phyloP scores from a whole-genome alignment of 1,140 invertebrate genomes.

The Scaptomyza pallida region DNA sequence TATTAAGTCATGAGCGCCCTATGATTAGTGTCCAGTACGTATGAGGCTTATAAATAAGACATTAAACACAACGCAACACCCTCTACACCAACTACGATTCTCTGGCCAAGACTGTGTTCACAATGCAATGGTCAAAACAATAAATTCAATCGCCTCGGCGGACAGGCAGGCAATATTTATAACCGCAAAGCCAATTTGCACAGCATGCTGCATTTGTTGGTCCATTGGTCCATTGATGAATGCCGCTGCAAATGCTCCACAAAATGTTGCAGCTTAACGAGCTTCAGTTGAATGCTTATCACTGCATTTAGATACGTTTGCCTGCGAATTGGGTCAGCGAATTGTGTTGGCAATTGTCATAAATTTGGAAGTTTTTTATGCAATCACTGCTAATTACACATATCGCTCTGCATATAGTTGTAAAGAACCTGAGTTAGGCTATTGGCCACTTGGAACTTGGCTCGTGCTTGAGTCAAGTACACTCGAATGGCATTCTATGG shows the following conservation, averaged over 20 bases:
- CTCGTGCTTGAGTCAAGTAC: conserved; percentile 44
- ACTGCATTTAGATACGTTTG: conserved; percentile 41
- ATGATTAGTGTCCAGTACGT: conserved; percentile 71
- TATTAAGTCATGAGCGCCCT: conserved; percentile 62
- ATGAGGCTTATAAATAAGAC: conserved; percentile 62
- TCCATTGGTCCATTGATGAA: conserved; percentile 52
- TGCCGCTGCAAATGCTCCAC: conserved; percentile 35
- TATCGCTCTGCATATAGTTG: conserved; percentile 37
- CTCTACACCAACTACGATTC: conserved; percentile 15
- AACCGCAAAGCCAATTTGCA: conserved; percentile 65
- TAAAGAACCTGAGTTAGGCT: conserved; percentile 14
- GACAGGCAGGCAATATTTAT: conserved; percentile 41
- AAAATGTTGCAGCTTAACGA: conserved; percentile 33
- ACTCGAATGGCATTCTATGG: conserved; percentile 25
- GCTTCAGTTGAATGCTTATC: conserved; percentile 43
- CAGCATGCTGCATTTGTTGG: conserved; percentile 57
- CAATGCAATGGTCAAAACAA: conserved; percentile 44
- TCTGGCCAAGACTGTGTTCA: neutral
- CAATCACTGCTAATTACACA: conserved; percentile 40
- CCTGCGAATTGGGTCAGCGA: conserved; percentile 51
- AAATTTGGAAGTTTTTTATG: conserved; percentile 30
- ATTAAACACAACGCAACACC: conserved; percentile 42
- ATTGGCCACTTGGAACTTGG: conserved; percentile 32
- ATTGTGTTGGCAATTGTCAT: conserved; percentile 39
- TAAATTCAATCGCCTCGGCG: conserved; percentile 51